phyloP scores from a whole-genome alignment of 64 coral and sea anemone species.

The Stylophora pistillata region DNA sequence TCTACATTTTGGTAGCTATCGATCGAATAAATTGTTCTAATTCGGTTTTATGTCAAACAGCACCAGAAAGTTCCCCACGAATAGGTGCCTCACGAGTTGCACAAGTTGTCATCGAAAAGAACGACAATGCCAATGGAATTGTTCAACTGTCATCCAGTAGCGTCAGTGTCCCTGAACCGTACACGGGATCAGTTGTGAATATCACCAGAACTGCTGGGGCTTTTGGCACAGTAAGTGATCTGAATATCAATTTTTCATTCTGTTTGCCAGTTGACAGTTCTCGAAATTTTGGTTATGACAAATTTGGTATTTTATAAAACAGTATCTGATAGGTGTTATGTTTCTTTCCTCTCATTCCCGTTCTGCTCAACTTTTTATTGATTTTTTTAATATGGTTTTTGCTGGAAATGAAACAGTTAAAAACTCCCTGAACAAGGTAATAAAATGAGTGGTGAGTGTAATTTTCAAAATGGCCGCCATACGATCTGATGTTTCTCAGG shows the following conservation, averaged over 20 bases:
- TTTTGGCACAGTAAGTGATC: slow-evolving; percentile 83
- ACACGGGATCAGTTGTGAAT: slow-evolving; percentile 73
- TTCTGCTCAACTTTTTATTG: not conserved
- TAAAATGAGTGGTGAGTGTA: no score
- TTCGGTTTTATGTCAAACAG: not conserved
- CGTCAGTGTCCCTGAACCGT: slow-evolving; percentile 78
- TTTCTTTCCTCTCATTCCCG: not conserved
- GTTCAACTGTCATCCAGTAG: slow-evolving; percentile 75
- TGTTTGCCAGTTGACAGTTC: no score
- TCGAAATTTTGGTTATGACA: no score
- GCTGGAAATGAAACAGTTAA: no score
- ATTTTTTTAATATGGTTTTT: not conserved
- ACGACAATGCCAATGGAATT: slow-evolving; percentile 90
- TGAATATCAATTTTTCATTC: no score
- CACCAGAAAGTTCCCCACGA: slow-evolving; percentile 71
- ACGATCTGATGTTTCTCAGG: no score
- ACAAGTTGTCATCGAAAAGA: slow-evolving; percentile 71
- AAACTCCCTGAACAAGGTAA: no score
- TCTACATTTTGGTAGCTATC: not conserved
- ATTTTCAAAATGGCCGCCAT: no score
- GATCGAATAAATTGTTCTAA: not conserved
- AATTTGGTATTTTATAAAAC: no score
- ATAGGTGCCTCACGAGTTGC: slow-evolving; percentile 61
- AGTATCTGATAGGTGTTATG: no score
- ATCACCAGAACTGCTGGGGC: slow-evolving; percentile 73